phyloP scores from a whole-genome alignment of 2,797 vertebrate genomes.

The Darevskia mixta region DNA sequence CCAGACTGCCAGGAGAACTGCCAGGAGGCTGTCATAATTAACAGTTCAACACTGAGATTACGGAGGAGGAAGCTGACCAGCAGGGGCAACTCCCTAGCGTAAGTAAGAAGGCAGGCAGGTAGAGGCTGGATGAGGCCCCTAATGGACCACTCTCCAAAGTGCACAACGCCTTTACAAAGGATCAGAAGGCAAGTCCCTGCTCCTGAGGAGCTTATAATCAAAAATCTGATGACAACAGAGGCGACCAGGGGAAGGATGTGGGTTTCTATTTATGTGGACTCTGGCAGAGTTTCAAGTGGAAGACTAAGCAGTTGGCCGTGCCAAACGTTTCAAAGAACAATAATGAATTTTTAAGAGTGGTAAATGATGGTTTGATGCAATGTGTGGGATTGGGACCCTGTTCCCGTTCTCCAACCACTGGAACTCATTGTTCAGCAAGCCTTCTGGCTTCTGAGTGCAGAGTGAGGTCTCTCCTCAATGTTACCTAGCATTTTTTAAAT shows the following conservation, averaged over 20 bases:
- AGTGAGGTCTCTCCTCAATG: fast-evolving
- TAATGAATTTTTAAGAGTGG: neutral
- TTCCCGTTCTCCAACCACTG: neutral
- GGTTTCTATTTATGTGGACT: neutral
- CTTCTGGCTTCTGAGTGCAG: neutral
- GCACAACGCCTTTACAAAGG: neutral
- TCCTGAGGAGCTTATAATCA: neutral
- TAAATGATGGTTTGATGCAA: neutral
- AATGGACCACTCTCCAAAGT: too few relatives aligned
- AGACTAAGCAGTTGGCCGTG: neutral
- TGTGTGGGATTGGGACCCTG: neutral
- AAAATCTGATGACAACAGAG: neutral
- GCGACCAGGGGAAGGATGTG: too few relatives aligned
- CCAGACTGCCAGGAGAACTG: too few relatives aligned
- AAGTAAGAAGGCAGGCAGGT: too few relatives aligned
- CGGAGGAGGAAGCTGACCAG: too few relatives aligned
- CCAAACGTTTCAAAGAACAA: neutral
- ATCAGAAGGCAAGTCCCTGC: neutral
- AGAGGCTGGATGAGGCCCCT: too few relatives aligned
- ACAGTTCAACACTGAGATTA: too few relatives aligned
- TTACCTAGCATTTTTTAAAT: neutral
- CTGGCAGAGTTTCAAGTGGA: neutral
- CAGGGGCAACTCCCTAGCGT: too few relatives aligned
- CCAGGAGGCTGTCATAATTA: too few relatives aligned
- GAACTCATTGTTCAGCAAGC: neutral